A percentile compares a stretch with the other conserved stretches of the same genome.
Evolutionary conservation across 2,113 vertebrate genomes (phyloP).

Genomic region (Danio rerio): DNA sequence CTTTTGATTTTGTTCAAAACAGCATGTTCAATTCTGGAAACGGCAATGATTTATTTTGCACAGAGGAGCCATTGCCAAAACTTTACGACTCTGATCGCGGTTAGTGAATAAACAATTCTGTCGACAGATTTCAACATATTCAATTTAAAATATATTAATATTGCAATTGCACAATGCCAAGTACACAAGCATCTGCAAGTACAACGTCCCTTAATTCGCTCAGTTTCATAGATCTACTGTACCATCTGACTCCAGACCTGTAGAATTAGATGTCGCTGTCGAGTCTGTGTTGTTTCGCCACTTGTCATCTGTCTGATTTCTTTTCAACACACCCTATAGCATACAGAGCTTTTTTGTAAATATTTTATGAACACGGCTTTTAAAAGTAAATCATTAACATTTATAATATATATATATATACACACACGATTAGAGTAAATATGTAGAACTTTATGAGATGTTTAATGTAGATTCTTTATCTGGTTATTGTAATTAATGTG

Average conservation of each 20-base stretch:
- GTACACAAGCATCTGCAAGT: not conserved
- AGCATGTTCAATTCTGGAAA: not conserved
- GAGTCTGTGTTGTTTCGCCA: conserved; percentile 4
- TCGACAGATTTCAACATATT: not conserved
- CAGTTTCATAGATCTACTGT: too few species aligned
- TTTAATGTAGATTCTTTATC: conserved; percentile 55
- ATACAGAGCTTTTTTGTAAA: conserved; percentile 52
- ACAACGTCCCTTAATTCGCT: not conserved
- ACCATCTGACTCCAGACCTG: conserved; percentile 15
- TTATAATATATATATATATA: conserved; percentile 51
- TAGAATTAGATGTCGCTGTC: conserved; percentile 6
- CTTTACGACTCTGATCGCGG: conserved; percentile 1
- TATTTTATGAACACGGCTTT: conserved; percentile 56
- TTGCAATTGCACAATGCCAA: not conserved
- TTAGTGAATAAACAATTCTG: too few species aligned
- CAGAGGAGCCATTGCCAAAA: conserved; percentile 28
- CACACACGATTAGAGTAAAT: conserved; percentile 49
- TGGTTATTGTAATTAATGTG: conserved; percentile 52
- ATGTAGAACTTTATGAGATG: conserved; percentile 43
- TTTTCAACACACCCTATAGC: conserved; percentile 16
- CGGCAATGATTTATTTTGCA: not conserved
- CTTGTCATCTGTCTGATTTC: conserved; percentile 22
- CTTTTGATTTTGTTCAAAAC: not conserved
- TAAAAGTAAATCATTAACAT: conserved; percentile 51
- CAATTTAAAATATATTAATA: not conserved